Evolutionary conservation across 2,113 vertebrate genomes (phyloP).

Genomic region (Apteryx owenii): DNA sequence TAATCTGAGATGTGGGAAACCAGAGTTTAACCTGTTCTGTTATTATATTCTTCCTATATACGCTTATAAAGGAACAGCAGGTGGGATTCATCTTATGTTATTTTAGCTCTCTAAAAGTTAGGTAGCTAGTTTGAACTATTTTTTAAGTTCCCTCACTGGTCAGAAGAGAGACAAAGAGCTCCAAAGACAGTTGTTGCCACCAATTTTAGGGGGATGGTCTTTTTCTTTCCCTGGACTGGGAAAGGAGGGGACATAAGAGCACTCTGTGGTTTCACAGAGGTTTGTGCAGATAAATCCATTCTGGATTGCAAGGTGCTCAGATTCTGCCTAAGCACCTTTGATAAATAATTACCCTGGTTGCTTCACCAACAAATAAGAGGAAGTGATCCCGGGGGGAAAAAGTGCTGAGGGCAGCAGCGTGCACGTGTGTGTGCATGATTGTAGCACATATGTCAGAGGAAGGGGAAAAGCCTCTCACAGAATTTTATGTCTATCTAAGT

Average conservation of each 20-base stretch:
- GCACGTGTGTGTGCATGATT: rapidly evolving
- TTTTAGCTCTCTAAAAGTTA: not conserved
- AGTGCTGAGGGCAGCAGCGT: not conserved
- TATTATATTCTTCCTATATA: not conserved
- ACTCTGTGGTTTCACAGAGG: not conserved
- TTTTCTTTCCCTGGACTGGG: not conserved
- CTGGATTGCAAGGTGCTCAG: not conserved
- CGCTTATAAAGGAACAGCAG: not conserved
- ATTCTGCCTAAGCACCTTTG: not conserved
- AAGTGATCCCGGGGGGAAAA: not conserved
- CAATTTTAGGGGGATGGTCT: not conserved
- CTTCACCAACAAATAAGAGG: not conserved
- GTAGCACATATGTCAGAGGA: not conserved
- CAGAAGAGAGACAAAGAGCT: not conserved
- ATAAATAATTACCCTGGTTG: not conserved
- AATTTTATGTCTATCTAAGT: not conserved
- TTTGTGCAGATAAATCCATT: not conserved
- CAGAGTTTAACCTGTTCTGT: not conserved
- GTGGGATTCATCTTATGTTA: not conserved
- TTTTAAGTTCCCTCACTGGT: not conserved
- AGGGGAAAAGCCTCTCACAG: not conserved
- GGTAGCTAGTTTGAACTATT: not conserved
- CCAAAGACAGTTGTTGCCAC: not conserved
- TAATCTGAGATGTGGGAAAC: not conserved
- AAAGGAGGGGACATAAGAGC: not conserved